Conservation (phyloP, 1,140 invertebrate species). For the Helicorthomorpha holstii region DNA sequence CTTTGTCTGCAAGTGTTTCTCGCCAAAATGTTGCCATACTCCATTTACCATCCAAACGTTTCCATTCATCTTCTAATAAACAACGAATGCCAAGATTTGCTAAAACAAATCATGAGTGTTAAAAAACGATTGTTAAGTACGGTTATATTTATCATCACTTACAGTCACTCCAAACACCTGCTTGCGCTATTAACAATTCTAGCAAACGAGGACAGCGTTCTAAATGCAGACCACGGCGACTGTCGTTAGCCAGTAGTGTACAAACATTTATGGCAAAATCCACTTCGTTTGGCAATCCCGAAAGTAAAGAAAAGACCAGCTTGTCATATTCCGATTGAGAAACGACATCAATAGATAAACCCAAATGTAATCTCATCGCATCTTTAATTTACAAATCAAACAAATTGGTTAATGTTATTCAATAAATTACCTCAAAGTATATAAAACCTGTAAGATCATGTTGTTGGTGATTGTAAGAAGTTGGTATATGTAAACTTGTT, state of each 20-base stretch:
- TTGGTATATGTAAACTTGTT: conserved; percentile 50
- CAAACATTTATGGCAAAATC: conserved; percentile 96
- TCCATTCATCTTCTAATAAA: conserved; percentile 17
- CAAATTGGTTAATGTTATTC: neutral
- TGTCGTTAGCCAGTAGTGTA: conserved; percentile 84
- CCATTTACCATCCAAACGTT: conserved; percentile 12
- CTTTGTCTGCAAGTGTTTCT: conserved; percentile 12
- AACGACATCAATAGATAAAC: conserved; percentile 49
- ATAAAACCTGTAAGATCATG: conserved; percentile 63
- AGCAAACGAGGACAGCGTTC: conserved; percentile 66
- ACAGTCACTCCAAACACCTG: conserved; percentile 79
- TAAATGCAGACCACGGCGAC: conserved; percentile 67
- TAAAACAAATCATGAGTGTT: neutral
- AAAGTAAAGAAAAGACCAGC: conserved; percentile 70
- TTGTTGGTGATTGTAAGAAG: conserved; percentile 63
- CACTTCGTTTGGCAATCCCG: conserved; percentile 93
- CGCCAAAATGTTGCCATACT: conserved; percentile 24
- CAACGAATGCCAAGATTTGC: conserved; percentile 11
- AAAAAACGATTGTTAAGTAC: neutral
- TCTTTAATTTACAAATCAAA: conserved; percentile 32
- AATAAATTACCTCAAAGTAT: too few species aligned
- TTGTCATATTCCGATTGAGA: conserved; percentile 68
- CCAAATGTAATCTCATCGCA: conserved; percentile 40
- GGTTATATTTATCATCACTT: conserved; percentile 29
- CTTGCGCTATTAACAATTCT: conserved; percentile 75